Percentiles rank a stretch among this genome's conserved stretches.
phyloP scores from a whole-genome alignment of 1,140 invertebrate species.

The Drosophila triauraria region DNA sequence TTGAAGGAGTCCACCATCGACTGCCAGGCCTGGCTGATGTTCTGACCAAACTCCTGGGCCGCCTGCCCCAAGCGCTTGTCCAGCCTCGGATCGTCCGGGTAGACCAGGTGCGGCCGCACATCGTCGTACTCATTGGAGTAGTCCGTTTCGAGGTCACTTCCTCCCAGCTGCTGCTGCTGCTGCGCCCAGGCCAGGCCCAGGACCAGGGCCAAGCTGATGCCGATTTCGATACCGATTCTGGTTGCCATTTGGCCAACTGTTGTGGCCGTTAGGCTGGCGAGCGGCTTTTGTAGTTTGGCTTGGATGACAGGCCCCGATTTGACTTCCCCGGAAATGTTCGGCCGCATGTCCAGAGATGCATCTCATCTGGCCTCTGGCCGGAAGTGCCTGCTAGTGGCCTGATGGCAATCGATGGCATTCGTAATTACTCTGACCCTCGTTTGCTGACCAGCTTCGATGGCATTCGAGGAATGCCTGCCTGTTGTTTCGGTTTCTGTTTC shows the following conservation, averaged over 20 bases:
- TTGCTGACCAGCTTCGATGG: neutral
- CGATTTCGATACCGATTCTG: conserved; percentile 13
- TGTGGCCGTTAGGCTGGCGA: neutral
- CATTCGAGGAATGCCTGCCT: neutral
- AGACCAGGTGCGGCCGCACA: conserved; percentile 60
- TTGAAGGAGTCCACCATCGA: conserved; percentile 60
- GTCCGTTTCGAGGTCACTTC: conserved; percentile 42
- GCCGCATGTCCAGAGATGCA: conserved; percentile 10
- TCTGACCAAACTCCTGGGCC: conserved; percentile 51
- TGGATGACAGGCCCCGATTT: neutral
- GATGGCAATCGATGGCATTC: conserved; percentile 2
- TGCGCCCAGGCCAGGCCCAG: conserved; percentile 5
- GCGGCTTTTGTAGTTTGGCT: conserved; percentile 52
- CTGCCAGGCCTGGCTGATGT: conserved; percentile 62
- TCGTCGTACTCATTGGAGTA: conserved; percentile 74
- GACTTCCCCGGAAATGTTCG: conserved; percentile 13
- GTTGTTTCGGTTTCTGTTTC: neutral
- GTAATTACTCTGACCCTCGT: neutral
- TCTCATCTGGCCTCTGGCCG: conserved; percentile 4
- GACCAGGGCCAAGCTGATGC: conserved; percentile 7
- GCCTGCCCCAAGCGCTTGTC: conserved; percentile 53
- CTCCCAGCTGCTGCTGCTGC: neutral
- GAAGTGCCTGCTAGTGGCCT: conserved; percentile 10
- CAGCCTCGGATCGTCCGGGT: conserved; percentile 62
- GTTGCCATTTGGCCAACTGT: conserved; percentile 57